A percentile compares a stretch with the other conserved stretches of the same genome.
Conservation (phyloP, 2,113 vertebrate species). For the Nyctibius bracteatus region DNA sequence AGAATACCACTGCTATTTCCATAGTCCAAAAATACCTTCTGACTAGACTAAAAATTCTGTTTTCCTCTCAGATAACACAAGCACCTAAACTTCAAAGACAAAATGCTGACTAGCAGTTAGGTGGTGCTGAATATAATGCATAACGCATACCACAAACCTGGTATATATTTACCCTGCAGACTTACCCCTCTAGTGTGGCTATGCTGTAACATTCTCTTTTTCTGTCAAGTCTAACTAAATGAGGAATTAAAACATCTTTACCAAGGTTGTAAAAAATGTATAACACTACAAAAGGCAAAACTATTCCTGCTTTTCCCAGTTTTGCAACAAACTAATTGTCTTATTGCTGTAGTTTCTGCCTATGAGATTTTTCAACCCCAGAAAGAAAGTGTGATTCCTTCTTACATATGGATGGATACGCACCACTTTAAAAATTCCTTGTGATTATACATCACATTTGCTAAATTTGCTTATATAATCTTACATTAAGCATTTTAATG, state of each 20-base stretch:
- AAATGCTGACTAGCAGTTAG: background rate
- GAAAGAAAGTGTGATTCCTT: background rate
- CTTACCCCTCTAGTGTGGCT: background rate
- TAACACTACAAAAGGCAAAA: background rate
- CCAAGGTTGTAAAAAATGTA: background rate
- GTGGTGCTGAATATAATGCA: background rate
- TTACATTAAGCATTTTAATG: background rate
- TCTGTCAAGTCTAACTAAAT: background rate
- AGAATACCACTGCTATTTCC: background rate
- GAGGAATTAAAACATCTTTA: background rate
- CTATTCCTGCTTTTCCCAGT: background rate
- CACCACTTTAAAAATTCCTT: background rate
- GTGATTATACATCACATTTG: background rate
- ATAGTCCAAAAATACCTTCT: background rate
- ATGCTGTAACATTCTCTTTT: background rate
- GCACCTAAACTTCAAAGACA: background rate
- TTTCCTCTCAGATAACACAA: background rate
- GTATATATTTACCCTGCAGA: background rate
- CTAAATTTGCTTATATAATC: constrained; percentile 5
- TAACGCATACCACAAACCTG: background rate
- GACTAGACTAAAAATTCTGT: background rate
- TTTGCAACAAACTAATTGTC: background rate
- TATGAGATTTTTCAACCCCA: background rate
- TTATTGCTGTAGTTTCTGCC: background rate
- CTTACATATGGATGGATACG: background rate